Base-by-base conservation (phyloP, 2,888 invertebrate genomes). In the Sarcophaga variegata region DNA sequence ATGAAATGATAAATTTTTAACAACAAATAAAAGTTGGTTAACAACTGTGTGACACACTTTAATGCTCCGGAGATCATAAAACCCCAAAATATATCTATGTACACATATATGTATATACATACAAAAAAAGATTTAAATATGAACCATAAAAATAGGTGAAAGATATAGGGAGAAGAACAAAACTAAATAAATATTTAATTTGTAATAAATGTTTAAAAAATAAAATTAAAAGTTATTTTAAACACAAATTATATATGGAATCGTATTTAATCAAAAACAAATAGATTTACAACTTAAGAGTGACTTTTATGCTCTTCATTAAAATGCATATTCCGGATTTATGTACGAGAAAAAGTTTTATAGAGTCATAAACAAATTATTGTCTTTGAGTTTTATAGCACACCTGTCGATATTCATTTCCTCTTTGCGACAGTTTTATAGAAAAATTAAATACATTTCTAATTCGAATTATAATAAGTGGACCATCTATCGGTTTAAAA, bases 1-100 rank as follows among this genome's bases (percentile, higher is more conserved):
- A 70, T 76, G 66, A 64, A 45, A 54, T 76, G 80, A 76, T 71
- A 66, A 80, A 64, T 45, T 72, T 80, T 59, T 49, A 66, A 67
- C 10, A 25, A 66, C 27, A 20, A 72, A 59, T 25, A 77, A 47
- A 77, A 74, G 27, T 25, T 59, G 69, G 63, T 63, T 74, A 77
- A 78, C 12, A 64, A 27, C 54, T 63, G 77, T 76, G 77, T 81
- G 85, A 64, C 85, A 72, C 45, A 85, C 69, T 80, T 84, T 83
- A 72, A 66, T 76, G 47, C 37, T 22, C 63, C 64, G 10, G 27
- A 66, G 70, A 66, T 78, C 81, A 64, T 74, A 85, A 81, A 81
- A 11, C 54, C 49, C 45, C 25, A 54, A 54, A 37, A 10, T 37
- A 37, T 37, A 10, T 37, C 0, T 37, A 37, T 10, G 37, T 8